These are phyloP conservation scores for Henricia sp. DNA, from an alignment of 53 echinoderm and acorn worm species.

Conservation along the genomic window DNA sequence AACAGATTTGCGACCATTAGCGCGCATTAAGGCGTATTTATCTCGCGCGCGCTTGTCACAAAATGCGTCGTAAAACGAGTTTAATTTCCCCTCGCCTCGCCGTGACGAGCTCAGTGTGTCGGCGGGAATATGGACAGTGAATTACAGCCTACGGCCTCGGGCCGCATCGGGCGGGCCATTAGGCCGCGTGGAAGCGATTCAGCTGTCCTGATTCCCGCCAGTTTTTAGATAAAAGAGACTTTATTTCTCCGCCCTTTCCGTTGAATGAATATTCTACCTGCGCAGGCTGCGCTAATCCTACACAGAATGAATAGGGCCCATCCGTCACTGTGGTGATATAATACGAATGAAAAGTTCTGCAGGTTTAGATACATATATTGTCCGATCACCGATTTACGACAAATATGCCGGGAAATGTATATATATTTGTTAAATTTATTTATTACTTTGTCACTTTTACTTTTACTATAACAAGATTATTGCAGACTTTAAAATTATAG, in stretches of 20 bases:
- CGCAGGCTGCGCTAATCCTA: no score
- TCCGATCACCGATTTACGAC: no score
- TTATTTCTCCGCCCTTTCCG: not conserved
- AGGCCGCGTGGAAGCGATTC: not conserved
- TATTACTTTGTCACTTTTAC: no score
- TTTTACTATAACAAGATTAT: no score
- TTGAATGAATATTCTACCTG: not conserved
- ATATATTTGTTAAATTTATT: no score
- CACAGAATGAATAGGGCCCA: no score
- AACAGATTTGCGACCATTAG: not conserved
- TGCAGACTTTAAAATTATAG: no score
- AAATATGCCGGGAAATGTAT: no score
- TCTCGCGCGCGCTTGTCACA: not conserved
- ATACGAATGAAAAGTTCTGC: no score
- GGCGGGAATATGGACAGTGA: not conserved
- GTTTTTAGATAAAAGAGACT: not conserved
- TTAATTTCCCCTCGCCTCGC: constrained; percentile 6
- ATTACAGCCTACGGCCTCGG: not conserved
- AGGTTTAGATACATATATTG: no score
- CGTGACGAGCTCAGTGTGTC: no score
- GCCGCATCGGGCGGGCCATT: not conserved
- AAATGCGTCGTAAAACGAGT: not conserved
- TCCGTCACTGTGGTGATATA: no score
- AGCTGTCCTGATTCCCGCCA: not conserved
- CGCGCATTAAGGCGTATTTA: not conserved